Conservation (phyloP, 2,113 vertebrate species). For the Thomomys bottae region DNA sequence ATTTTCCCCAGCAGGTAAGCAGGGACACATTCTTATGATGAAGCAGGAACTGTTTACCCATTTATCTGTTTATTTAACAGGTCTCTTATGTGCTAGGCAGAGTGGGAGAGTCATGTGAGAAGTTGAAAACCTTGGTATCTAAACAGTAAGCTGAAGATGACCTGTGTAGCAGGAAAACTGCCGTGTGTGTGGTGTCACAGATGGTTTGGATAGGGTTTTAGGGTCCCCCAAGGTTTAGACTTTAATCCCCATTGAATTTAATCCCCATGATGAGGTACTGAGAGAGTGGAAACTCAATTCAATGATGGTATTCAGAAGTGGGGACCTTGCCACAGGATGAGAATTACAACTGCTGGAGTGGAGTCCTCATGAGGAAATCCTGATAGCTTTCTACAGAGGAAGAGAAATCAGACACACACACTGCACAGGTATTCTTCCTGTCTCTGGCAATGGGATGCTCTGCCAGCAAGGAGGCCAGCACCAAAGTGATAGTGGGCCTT, state of each 20-base stretch:
- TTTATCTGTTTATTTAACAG: constrained; percentile 7
- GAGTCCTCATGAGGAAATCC: not conserved
- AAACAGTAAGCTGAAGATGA: not conserved
- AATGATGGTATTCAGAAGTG: not conserved
- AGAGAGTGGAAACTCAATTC: not conserved
- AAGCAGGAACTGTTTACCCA: constrained; percentile 19
- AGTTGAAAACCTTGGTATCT: too few species aligned
- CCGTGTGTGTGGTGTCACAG: not conserved
- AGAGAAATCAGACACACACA: not conserved
- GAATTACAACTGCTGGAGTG: not conserved
- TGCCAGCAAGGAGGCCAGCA: not conserved
- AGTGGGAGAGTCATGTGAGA: not conserved
- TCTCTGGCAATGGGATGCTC: not conserved
- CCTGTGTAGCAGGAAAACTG: not conserved
- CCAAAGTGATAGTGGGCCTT: not conserved
- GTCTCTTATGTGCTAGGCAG: not conserved
- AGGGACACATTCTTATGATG: not conserved
- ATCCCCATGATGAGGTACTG: not conserved
- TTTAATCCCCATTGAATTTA: not conserved
- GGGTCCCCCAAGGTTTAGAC: not conserved
- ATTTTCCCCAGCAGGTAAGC: constrained; percentile 1
- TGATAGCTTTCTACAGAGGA: not conserved
- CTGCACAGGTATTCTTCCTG: too few species aligned
- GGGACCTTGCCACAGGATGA: not conserved
- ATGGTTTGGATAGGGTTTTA: not conserved